Evolutionary conservation across 2,113 vertebrate genomes (phyloP), one percentile per base, ranked within the genome.

Genomic region (Ctenodactylus gundi): DNA sequence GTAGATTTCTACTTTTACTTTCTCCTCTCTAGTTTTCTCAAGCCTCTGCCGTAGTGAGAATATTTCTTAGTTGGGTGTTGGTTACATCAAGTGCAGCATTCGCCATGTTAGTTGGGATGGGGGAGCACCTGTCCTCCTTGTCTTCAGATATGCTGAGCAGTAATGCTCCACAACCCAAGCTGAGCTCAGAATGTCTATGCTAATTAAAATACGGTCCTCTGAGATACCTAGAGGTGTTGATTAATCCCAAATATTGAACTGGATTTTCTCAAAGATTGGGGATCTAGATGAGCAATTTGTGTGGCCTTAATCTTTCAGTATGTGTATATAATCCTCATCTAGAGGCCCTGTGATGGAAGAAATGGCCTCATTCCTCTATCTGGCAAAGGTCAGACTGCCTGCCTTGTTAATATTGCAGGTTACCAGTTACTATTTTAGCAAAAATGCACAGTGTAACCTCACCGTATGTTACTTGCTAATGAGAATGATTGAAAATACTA

Each of bases 401-500:
- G n/a, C 65, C 27, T 82, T 60, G 34, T 23, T 70, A 39, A 57
- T 55, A 78, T 11, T 57, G 25, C 11, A 44, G 36, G 3, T 87
- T 53, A 57, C 34, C 11, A 72, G 60, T 58, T 90, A 88, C 58
- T 87, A 90, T 85, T 96, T 93, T 75, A 80, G 44, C 60, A 93
- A 58, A 70, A 27, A 34, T 60, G 13, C 25, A n/a, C 72, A 46
- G 34, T 92, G 58, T 91, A 46, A 64, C 21, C 85, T 95, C 46
- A 90, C 58, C 85, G 82, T 91, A 85, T 88, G 89, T 55, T 94
- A 91, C 80, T 73, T 64, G 29, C 62, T 90, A 95, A 90, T 78
- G 78, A 95, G 70, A 25, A 94, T 75, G 88, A 89, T 76, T 90
- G 73, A 91, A 95, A 96, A 78, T 64, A 58, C 6, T 86, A 44